Evolutionary conservation across 2,888 invertebrate genomes (phyloP).

Genomic region (Apoda limacodes): DNA sequence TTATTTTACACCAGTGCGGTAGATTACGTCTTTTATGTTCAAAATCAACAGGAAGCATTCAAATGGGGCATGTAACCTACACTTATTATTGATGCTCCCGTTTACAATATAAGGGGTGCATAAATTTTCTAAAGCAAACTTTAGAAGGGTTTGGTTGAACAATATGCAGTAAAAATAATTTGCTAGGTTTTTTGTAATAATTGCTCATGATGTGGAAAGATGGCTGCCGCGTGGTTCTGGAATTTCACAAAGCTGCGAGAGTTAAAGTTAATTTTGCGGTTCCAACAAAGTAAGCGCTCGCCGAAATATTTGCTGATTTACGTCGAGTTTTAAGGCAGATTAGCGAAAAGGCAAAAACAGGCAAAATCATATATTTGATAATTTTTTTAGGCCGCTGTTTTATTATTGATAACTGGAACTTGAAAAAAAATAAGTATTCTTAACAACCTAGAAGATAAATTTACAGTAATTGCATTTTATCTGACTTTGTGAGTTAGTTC

Average conservation of each 20-base stretch:
- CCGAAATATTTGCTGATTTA: background rate
- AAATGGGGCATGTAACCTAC: conserved; percentile 70
- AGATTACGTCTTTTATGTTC: conserved; percentile 67
- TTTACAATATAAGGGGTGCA: conserved; percentile 51
- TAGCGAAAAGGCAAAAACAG: background rate
- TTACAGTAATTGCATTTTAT: too few species aligned
- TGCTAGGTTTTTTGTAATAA: conserved; percentile 20
- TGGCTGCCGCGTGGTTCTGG: conserved; percentile 17
- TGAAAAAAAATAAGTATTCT: too few species aligned
- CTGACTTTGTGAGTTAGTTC: too few species aligned
- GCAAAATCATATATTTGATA: background rate
- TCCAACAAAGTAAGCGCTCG: background rate
- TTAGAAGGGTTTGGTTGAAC: conserved; percentile 56
- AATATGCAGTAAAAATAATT: conserved; percentile 31
- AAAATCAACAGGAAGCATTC: conserved; percentile 68
- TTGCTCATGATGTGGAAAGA: conserved; percentile 11
- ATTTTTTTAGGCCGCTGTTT: background rate
- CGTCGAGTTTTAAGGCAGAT: background rate
- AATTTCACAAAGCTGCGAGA: background rate
- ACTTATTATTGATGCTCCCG: conserved; percentile 61
- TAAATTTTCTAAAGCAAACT: conserved; percentile 52
- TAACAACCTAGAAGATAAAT: too few species aligned
- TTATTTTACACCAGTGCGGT: conserved; percentile 68
- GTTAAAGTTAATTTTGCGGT: background rate
- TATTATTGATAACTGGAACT: too few species aligned